These are phyloP conservation scores for Chalcosyrphus nemorum DNA, from an alignment of 2,888 invertebrate species.

Conservation along the genomic window DNA sequence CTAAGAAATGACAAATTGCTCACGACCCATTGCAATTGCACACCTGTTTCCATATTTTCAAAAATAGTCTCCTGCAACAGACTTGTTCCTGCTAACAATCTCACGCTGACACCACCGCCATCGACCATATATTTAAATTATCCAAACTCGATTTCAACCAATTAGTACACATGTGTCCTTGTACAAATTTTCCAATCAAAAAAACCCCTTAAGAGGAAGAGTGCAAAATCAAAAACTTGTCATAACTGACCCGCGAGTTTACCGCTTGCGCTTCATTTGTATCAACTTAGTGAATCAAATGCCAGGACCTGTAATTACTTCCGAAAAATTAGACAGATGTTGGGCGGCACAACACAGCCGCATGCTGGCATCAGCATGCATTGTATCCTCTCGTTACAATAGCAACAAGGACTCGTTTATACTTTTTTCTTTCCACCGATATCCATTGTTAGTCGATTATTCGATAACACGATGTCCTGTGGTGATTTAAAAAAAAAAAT, in stretches of 20 bases:
- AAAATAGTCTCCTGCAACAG: background rate
- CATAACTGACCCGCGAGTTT: constrained; percentile 50
- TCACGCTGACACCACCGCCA: constrained; percentile 24
- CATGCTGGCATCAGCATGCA: constrained; percentile 64
- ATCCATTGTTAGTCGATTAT: constrained; percentile 66
- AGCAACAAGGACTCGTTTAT: constrained; percentile 36
- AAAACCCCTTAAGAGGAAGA: background rate
- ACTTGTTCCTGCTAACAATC: background rate
- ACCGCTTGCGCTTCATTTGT: constrained; percentile 12
- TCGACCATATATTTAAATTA: constrained; percentile 44
- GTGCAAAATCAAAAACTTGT: constrained; percentile 47
- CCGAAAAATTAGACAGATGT: constrained; percentile 74
- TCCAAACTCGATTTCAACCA: constrained; percentile 30
- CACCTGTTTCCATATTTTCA: constrained; percentile 10
- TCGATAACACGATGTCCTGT: constrained; percentile 68
- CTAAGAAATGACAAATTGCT: too few relatives aligned
- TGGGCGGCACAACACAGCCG: constrained; percentile 54
- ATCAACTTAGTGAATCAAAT: constrained; percentile 40
- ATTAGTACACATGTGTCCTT: constrained; percentile 42
- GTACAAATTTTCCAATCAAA: constrained; percentile 15
- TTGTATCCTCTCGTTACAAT: constrained; percentile 20
- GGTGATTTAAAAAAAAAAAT: constrained; percentile 49
- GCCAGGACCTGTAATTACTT: constrained; percentile 70
- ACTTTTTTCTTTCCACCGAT: constrained; percentile 17
- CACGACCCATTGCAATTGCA: background rate